Evolutionary conservation across 2,888 invertebrate genomes (phyloP).

Genomic region (Leptothorax acervorum): DNA sequence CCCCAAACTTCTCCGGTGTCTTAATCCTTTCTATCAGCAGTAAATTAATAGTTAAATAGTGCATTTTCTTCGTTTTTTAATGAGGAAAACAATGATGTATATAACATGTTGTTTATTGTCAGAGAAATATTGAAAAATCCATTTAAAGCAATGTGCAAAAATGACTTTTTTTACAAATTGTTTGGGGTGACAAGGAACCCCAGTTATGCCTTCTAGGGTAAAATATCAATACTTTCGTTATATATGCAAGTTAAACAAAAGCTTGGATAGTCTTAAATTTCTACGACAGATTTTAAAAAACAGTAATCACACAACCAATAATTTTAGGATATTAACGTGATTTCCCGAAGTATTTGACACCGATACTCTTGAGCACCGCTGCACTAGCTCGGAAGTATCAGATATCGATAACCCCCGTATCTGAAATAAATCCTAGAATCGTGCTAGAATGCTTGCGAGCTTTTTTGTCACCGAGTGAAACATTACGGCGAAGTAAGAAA

Average conservation of each 20-base stretch:
- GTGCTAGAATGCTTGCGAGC: neutral
- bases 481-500: slow-evolving; percentile 40
- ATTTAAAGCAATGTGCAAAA: too few relatives aligned
- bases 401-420: slow-evolving; percentile 16
- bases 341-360: neutral
- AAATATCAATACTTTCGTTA: neutral
- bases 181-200: too few relatives aligned
- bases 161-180: too few relatives aligned
- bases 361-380: neutral
- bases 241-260: neutral
- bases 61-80: too few relatives aligned
- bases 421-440: slow-evolving; percentile 23
- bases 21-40: too few relatives aligned
- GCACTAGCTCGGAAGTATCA: neutral
- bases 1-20: too few relatives aligned
- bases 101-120: too few relatives aligned
- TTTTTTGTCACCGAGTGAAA: slow-evolving; percentile 25
- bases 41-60: too few relatives aligned
- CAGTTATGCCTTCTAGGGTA: too few relatives aligned
- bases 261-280: neutral
- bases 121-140: too few relatives aligned
- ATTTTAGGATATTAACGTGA: neutral
- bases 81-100: too few relatives aligned
- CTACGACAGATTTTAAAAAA: neutral
- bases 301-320: neutral